Conservation (phyloP, 2,113 vertebrate genomes). For the Sturnira hondurensis region DNA sequence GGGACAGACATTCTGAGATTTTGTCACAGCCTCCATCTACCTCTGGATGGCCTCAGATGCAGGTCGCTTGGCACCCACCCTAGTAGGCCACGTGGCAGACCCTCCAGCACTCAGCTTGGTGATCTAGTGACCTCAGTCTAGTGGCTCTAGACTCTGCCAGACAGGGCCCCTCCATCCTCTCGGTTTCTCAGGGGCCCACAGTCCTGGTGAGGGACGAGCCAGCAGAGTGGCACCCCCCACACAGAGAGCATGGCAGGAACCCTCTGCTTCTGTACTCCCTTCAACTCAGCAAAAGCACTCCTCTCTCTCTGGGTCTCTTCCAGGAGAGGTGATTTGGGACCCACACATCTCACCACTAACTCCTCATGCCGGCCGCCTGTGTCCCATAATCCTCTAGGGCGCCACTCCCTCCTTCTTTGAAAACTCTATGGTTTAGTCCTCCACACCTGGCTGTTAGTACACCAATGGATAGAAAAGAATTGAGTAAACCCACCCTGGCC, state of each 20-base stretch:
- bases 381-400: neutral
- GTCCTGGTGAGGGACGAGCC: neutral
- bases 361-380: neutral
- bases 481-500: no score
- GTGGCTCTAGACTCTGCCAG: neutral
- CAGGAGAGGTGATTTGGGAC: neutral
- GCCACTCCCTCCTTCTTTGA: neutral
- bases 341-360: neutral
- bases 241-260: neutral
- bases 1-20: neutral
- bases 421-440: neutral
- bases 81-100: neutral
- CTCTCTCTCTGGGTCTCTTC: neutral
- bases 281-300: accelerated
- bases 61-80: neutral
- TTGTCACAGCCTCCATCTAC: neutral
- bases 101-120: neutral
- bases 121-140: neutral
- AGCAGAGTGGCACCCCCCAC: neutral
- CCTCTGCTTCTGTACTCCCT: neutral
- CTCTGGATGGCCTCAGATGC: neutral
- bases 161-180: neutral
- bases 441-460: neutral
- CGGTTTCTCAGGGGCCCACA: neutral
- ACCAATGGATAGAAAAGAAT: neutral